These are phyloP conservation scores for Eurosta solidaginis DNA, from an alignment of 1,140 invertebrate species.

Conservation along the genomic window DNA sequence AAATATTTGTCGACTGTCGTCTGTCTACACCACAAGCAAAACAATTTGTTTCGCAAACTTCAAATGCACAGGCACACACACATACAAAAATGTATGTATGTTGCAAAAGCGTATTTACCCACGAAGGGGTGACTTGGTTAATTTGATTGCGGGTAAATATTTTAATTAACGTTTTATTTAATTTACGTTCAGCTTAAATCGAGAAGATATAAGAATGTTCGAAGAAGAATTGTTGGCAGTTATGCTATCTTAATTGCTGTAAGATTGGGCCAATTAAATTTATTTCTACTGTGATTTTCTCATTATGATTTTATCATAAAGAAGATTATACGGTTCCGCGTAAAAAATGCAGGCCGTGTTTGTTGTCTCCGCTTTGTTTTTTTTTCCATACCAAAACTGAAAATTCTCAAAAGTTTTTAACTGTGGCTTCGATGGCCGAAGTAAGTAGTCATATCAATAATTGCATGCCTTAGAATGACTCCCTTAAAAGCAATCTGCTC, in stretches of 20 bases:
- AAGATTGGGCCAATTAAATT: not conserved
- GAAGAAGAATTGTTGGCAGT: not conserved
- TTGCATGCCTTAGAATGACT: too few species aligned
- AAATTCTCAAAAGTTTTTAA: too few species aligned
- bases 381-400: too few species aligned
- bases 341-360: too few species aligned
- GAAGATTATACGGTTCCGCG: too few species aligned
- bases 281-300: not conserved
- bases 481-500: too few species aligned
- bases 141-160: constrained; percentile 24
- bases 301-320: not conserved
- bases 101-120: not conserved
- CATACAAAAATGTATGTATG: not conserved
- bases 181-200: constrained; percentile 4
- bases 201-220: not conserved
- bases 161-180: constrained; percentile 24
- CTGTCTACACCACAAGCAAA: constrained; percentile 13
- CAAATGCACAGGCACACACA: too few species aligned
- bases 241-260: constrained; percentile 15
- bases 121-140: not conserved
- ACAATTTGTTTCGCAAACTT: not conserved
- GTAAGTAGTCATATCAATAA: too few species aligned
- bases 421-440: too few species aligned
- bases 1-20: constrained; percentile 26
- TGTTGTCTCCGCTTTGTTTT: too few species aligned